Evolutionary conservation across 2,888 invertebrate genomes (phyloP).

Genomic region (Reticulitermes lucifugus): DNA sequence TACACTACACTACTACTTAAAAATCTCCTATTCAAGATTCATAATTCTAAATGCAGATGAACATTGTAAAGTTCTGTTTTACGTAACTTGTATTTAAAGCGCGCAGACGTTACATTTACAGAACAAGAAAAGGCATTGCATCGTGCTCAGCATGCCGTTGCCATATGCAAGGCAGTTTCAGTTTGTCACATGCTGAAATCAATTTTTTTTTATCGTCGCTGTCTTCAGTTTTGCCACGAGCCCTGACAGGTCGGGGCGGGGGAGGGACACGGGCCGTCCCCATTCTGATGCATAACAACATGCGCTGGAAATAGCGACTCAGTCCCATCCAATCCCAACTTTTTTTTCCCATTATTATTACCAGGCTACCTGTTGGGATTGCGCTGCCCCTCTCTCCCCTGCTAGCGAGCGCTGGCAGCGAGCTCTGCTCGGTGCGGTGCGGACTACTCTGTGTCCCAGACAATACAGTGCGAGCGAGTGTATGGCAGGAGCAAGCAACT

Average conservation of each 20-base stretch:
- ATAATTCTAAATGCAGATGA: no score
- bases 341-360: slow-evolving; percentile 34
- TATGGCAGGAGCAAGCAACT: not conserved
- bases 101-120: no score
- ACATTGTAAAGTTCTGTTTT: no score
- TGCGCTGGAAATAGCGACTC: slow-evolving; percentile 27
- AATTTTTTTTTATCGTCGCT: slow-evolving; percentile 23
- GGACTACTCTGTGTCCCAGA: not conserved
- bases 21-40: no score
- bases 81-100: no score
- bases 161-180: no score
- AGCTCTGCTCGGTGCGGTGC: not conserved
- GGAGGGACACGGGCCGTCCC: slow-evolving; percentile 8
- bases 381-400: slow-evolving; percentile 12
- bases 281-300: slow-evolving; percentile 25
- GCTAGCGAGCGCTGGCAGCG: not conserved
- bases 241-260: not conserved
- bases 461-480: slow-evolving; percentile 15
- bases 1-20: no score
- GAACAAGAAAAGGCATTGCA: no score
- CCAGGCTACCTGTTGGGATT: slow-evolving; percentile 27
- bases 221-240: not conserved
- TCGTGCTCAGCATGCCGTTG: no score
- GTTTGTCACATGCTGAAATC: not conserved
- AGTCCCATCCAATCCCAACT: slow-evolving; percentile 35